Conservation (phyloP, 2,113 vertebrate species). For the Leuciscus idus region DNA sequence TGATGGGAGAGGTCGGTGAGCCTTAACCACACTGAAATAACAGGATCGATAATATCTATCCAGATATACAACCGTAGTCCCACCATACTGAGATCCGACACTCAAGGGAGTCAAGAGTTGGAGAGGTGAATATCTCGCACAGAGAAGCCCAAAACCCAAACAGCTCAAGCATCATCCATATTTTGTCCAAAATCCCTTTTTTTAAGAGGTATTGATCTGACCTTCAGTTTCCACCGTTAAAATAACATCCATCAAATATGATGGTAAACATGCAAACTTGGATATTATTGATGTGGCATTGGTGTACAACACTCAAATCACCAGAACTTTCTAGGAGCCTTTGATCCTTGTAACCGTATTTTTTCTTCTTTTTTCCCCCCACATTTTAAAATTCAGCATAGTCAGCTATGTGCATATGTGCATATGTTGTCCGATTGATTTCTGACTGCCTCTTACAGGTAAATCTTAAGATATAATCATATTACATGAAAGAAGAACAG, state of each 20-base stretch:
- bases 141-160: not conserved
- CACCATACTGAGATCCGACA: conserved; percentile 26
- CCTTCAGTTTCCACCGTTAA: conserved; percentile 65
- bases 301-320: conserved; percentile 4
- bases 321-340: not conserved
- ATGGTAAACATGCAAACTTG: conserved; percentile 26
- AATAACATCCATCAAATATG: conserved; percentile 41
- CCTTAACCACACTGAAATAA: conserved; percentile 41
- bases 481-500: not conserved
- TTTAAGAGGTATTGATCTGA: conserved; percentile 74
- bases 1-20: conserved; percentile 33
- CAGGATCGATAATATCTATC: conserved; percentile 48
- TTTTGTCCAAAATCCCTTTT: conserved; percentile 56
- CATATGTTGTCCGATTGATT: not conserved
- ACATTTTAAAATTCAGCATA: conserved; percentile 2
- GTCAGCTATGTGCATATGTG: not conserved
- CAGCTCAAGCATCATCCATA: conserved; percentile 43
- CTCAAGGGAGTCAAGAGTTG: conserved; percentile 26
- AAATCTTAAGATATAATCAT: not conserved
- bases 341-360: not conserved
- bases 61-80: conserved; percentile 4
- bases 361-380: not conserved
- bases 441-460: not conserved
- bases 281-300: conserved; percentile 23
- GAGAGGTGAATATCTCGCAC: not conserved